phyloP scores from a whole-genome alignment of 2,888 invertebrate species.

The Epinotia nisella region DNA sequence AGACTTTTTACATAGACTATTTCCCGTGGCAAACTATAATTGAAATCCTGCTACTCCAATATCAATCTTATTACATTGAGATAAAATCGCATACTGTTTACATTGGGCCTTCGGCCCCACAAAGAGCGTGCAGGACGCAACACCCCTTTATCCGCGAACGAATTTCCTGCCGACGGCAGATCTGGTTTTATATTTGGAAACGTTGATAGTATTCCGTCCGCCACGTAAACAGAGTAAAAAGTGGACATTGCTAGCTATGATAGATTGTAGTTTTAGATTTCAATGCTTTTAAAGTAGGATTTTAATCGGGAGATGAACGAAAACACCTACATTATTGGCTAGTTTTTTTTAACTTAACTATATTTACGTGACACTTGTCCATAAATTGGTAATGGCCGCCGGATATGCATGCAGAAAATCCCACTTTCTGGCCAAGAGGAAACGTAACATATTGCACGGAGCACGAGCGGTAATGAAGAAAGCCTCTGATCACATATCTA shows the following conservation, averaged over 20 bases:
- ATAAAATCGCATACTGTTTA: not conserved
- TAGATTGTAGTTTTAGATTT: slow-evolving; percentile 3
- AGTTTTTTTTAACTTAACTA: not conserved
- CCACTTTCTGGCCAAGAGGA: too few relatives aligned
- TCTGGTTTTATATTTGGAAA: slow-evolving; percentile 27
- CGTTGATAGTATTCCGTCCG: slow-evolving; percentile 22
- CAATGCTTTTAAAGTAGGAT: not conserved
- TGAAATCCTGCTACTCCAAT: not conserved
- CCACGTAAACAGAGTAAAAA: not conserved
- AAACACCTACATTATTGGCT: not conserved
- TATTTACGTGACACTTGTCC: too few relatives aligned
- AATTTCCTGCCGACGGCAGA: slow-evolving; percentile 39
- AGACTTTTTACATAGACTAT: not conserved
- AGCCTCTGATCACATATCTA: too few relatives aligned
- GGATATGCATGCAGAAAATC: too few relatives aligned
- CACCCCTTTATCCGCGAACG: slow-evolving; percentile 24
- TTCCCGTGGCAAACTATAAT: not conserved
- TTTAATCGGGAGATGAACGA: not conserved
- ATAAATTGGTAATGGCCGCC: too few relatives aligned
- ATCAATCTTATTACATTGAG: not conserved
- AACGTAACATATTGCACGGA: too few relatives aligned
- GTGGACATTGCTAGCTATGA: not conserved
- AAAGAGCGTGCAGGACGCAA: not conserved
- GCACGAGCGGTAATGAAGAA: too few relatives aligned
- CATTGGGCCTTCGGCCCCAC: not conserved